Evolutionary conservation across 2,888 invertebrate species (phyloP).

Genomic region (Drosophila robusta): DNA sequence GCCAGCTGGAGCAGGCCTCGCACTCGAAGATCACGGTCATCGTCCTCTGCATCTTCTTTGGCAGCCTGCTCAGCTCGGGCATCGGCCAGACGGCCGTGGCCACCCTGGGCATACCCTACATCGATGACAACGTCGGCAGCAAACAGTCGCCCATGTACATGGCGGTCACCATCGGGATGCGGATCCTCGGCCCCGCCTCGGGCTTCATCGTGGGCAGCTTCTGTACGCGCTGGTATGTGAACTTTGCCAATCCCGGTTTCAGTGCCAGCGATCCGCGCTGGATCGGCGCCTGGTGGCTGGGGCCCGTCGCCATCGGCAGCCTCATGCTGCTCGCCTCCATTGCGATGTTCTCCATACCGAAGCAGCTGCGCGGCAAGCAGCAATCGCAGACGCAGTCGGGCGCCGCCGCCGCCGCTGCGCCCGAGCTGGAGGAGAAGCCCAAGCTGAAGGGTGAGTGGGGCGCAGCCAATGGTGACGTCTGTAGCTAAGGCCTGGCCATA

Average conservation of each 20-base stretch:
- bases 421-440: slow-evolving; percentile 86
- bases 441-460: slow-evolving; percentile 87
- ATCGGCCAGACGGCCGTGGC: slow-evolving; percentile 97
- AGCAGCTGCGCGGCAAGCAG: slow-evolving; percentile 88
- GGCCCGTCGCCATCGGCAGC: slow-evolving; percentile 93
- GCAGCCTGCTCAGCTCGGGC: slow-evolving; percentile 94
- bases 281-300: slow-evolving; percentile 99
- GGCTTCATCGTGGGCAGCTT: slow-evolving; percentile 96
- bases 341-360: slow-evolving; percentile 96
- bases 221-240: slow-evolving; percentile 94
- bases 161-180: slow-evolving; percentile 96
- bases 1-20: slow-evolving; percentile 88
- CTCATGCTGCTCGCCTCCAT: slow-evolving; percentile 93
- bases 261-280: slow-evolving; percentile 93
- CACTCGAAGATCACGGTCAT: slow-evolving; percentile 92
- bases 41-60: slow-evolving; percentile 94
- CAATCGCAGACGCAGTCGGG: slow-evolving; percentile 24
- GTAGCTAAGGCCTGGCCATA: too few relatives aligned
- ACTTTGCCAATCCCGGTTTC: slow-evolving; percentile 91
- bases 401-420: slow-evolving; percentile 39
- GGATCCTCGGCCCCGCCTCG: slow-evolving; percentile 95
- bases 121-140: slow-evolving; percentile 97
- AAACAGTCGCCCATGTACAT: slow-evolving; percentile 96
- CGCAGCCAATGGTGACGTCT: too few relatives aligned
- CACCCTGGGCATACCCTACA: slow-evolving; percentile 96